These are phyloP conservation scores for Ctenoplectra terminalis DNA, from an alignment of 1,140 invertebrate species.

Conservation along the genomic window DNA sequence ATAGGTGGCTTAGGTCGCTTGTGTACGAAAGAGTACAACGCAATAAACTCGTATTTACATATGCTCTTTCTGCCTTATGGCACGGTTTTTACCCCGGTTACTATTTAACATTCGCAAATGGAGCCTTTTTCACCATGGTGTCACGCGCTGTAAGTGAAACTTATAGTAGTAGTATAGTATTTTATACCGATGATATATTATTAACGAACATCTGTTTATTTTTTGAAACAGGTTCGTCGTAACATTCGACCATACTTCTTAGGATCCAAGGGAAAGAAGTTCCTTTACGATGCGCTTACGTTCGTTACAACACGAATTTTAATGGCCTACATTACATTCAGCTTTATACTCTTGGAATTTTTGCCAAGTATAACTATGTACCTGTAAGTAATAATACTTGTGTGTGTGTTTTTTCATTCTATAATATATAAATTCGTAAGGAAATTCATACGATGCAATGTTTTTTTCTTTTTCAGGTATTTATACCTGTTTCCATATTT, in stretches of 20 bases:
- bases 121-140: constrained; percentile 93
- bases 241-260: constrained; percentile 91
- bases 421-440: no score
- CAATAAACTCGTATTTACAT: constrained; percentile 89
- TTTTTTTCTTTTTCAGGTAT: constrained; percentile 76
- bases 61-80: constrained; percentile 96
- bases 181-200: neutral
- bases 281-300: constrained; percentile 91
- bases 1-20: constrained; percentile 93
- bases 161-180: neutral
- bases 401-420: neutral
- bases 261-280: constrained; percentile 84
- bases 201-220: neutral
- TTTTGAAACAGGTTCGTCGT: constrained; percentile 85
- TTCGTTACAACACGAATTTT: constrained; percentile 90
- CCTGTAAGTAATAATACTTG: constrained; percentile 83
- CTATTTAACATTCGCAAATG: constrained; percentile 96
- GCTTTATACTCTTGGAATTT: constrained; percentile 95
- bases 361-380: constrained; percentile 86
- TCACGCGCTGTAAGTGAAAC: constrained; percentile 87
- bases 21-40: constrained; percentile 91
- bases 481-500: constrained; percentile 86
- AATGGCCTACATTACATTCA: constrained; percentile 94
- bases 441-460: no score
- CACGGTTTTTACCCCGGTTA: constrained; percentile 99